A percentile compares a stretch with the other conserved stretches of the same genome.
These are phyloP conservation scores for Periophthalmus magnuspinnatus DNA, from an alignment of 2,797 vertebrate genomes.

Conservation along the genomic window DNA sequence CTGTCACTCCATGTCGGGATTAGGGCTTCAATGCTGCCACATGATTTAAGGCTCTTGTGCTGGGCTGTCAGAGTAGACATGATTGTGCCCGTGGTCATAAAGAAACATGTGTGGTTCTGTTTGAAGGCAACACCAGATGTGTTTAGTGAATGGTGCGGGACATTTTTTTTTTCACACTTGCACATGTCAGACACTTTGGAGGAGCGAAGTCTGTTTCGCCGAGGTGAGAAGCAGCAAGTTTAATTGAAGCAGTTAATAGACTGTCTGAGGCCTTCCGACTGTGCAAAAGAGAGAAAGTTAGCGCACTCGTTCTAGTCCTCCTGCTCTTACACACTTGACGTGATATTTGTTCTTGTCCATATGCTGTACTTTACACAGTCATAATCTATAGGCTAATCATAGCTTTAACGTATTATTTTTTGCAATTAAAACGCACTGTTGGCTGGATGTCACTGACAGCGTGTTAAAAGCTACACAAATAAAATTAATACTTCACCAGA, in stretches of 20 bases:
- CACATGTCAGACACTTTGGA: constrained; percentile 52
- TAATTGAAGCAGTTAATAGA: constrained; percentile 64
- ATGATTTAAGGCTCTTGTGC: constrained; percentile 68
- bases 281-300: constrained; percentile 35
- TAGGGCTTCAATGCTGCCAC: constrained; percentile 65
- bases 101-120: constrained; percentile 66
- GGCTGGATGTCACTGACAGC: no score
- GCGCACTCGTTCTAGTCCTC: constrained; percentile 23
- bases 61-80: constrained; percentile 58
- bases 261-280: constrained; percentile 56
- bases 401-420: no score
- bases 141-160: constrained; percentile 50
- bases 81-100: constrained; percentile 66
- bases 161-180: constrained; percentile 49
- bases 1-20: constrained; percentile 73
- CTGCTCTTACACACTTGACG: no score
- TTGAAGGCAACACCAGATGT: constrained; percentile 68
- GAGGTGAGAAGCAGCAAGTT: constrained; percentile 68
- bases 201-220: constrained; percentile 56
- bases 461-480: no score
- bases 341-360: no score
- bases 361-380: no score
- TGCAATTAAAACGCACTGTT: no score
- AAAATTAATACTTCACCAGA: no score
- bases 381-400: no score